phyloP scores from a whole-genome alignment of 37 sponge, comb jelly and placozoan genomes.

The Axinella damicornis region DNA sequence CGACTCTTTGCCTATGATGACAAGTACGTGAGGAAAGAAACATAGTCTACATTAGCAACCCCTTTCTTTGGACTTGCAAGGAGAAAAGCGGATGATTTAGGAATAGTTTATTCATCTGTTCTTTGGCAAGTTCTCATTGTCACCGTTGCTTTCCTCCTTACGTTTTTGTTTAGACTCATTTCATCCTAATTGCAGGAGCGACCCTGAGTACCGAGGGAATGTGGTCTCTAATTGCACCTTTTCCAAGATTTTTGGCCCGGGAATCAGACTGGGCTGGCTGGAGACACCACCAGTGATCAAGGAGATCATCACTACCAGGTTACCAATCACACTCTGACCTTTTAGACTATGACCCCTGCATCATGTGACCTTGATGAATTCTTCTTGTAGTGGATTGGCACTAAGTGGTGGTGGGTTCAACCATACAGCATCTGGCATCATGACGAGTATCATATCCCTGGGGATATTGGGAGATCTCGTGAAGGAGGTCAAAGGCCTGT shows the following conservation, averaged over 20 bases:
- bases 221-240: slow-evolving; percentile 84
- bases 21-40: slow-evolving; percentile 39
- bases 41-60: no score
- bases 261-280: slow-evolving; percentile 85
- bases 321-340: neutral
- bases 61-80: no score
- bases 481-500: slow-evolving; percentile 12
- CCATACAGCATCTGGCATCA: slow-evolving; percentile 55
- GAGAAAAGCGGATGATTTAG: no score
- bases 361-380: neutral
- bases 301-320: slow-evolving; percentile 21
- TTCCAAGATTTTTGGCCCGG: slow-evolving; percentile 91
- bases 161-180: no score
- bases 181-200: slow-evolving; percentile 27
- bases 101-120: no score
- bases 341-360: neutral
- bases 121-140: no score
- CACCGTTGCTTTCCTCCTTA: no score
- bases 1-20: slow-evolving; percentile 80
- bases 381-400: slow-evolving; percentile 34
- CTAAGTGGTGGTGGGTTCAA: slow-evolving; percentile 75
- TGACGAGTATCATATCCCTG: slow-evolving; percentile 59
- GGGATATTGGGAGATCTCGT: slow-evolving; percentile 56
- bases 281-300: slow-evolving; percentile 68
- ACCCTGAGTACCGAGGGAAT: slow-evolving; percentile 78